phyloP scores from a whole-genome alignment of 1,140 invertebrate species.

The Drosophila auraria region DNA sequence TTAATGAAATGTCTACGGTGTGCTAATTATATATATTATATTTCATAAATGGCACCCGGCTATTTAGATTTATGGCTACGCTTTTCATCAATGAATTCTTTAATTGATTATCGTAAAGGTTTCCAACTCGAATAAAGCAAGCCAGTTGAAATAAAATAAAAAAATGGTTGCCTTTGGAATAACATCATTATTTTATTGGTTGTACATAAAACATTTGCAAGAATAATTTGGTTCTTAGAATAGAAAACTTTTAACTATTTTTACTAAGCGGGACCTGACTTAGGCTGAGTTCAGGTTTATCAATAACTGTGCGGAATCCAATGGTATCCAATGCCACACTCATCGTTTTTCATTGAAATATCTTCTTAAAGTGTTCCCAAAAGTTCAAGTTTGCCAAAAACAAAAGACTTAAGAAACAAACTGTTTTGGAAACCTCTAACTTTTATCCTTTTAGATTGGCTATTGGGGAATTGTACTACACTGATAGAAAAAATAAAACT shows the following conservation, averaged over 20 bases:
- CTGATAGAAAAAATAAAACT: no score
- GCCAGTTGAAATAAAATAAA: no score
- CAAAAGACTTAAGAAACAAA: conserved; percentile 14
- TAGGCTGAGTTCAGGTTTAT: no score
- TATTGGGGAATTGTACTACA: no score
- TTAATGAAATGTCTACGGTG: conserved; percentile 16
- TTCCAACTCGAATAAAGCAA: neutral
- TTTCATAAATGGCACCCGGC: no score
- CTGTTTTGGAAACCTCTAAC: neutral
- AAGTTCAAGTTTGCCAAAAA: neutral
- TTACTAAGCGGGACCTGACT: no score
- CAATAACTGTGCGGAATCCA: neutral
- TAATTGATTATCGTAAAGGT: neutral
- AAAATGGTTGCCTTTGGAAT: no score
- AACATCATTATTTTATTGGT: neutral
- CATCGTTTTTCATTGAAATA: no score
- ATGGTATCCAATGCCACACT: neutral
- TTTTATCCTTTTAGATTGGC: neutral
- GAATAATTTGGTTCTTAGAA: no score
- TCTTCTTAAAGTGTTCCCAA: neutral
- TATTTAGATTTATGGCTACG: conserved; percentile 2
- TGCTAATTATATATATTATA: conserved; percentile 16
- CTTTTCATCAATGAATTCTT: conserved; percentile 1
- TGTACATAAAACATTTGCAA: neutral
- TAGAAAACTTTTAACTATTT: no score